Base-by-base conservation (phyloP, 2,113 vertebrate species). In the Hydropotes inermis region DNA sequence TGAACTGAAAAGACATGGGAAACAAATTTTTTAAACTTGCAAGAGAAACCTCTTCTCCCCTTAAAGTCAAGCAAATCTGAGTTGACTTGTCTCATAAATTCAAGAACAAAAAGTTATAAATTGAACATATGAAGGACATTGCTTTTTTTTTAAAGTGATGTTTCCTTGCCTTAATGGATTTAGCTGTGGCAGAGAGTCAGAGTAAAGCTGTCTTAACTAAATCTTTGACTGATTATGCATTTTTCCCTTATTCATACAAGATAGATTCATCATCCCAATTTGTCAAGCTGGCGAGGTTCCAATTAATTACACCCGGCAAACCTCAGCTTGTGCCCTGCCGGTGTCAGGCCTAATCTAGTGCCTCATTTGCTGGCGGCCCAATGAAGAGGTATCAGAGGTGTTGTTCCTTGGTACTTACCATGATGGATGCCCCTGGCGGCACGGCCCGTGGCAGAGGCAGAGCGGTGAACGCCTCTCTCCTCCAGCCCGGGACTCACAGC, bases 241-340 rank as follows among this genome's bases (percentile, higher is more conserved):
- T 99, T 99, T 99, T 98, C 99, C 99, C 99, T 99, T 99, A 99
- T 99, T 99, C 99, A 99, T 99, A 99, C 99, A 99, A 99, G 99
- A 99, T 99, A 99, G 99, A 99, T 99, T 99, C 99, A 99, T 99
- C 99, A 99, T 99, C 99, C 99, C 99, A 99, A 99, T 99, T 99
- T 99, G 99, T 99, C 99, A 99, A 99, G 99, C 99, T 99, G 99
- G 99, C 99, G 99, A 99, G 99, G 99, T 99, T 99, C 99, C 99
- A 99, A 99, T 99, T 99, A 99, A 99, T 99, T 99, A 99, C 99
- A 99, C 99, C 99, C 98, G 98, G 98, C 99, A 99, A 99, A 99
- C 99, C 99, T 98, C 98, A 98, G 99, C 99, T 99, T 98, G 99
- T 98, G 99, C 99, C 99, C 99, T 98, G 99, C 99, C 98, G 98